Percentiles rank a stretch among this genome's conserved stretches.
Conservation (phyloP, 2,797 vertebrate genomes). For the Adrianichthys oophorus region DNA sequence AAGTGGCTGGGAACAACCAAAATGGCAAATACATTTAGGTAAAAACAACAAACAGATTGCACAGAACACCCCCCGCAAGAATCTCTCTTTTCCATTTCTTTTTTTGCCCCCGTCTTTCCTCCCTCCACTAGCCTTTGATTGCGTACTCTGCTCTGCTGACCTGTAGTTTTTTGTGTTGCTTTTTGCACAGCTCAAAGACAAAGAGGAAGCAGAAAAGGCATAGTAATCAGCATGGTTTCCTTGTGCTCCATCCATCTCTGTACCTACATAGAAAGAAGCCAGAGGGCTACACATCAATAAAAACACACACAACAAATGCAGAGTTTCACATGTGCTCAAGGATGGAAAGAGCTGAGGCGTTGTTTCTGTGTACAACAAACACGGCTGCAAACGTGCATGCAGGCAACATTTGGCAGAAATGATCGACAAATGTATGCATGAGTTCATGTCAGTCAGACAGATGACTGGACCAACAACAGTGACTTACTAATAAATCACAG, state of each 20-base stretch:
- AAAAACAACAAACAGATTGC: too few species aligned
- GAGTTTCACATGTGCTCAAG: conserved; percentile 3
- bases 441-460: conserved; percentile 31
- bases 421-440: conserved; percentile 15
- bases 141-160: neutral
- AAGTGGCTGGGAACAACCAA: too few species aligned
- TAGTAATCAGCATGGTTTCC: conserved; percentile 42
- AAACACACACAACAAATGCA: conserved; percentile 19
- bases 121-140: neutral
- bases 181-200: conserved; percentile 26
- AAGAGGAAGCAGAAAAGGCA: conserved; percentile 17
- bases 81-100: neutral
- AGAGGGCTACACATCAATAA: conserved; percentile 14
- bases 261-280: conserved; percentile 35
- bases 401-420: conserved; percentile 17
- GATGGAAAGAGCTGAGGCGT: conserved; percentile 14
- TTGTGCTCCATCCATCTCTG: conserved; percentile 41
- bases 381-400: neutral
- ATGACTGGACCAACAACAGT: conserved; percentile 20
- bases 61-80: too few species aligned
- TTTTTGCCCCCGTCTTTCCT: neutral
- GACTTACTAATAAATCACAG: conserved; percentile 21
- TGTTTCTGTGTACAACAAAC: conserved; percentile 3
- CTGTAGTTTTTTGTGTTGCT: conserved; percentile 2
- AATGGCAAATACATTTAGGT: too few species aligned